phyloP scores from a whole-genome alignment of 2,113 vertebrate species.

The Labeo catla region DNA sequence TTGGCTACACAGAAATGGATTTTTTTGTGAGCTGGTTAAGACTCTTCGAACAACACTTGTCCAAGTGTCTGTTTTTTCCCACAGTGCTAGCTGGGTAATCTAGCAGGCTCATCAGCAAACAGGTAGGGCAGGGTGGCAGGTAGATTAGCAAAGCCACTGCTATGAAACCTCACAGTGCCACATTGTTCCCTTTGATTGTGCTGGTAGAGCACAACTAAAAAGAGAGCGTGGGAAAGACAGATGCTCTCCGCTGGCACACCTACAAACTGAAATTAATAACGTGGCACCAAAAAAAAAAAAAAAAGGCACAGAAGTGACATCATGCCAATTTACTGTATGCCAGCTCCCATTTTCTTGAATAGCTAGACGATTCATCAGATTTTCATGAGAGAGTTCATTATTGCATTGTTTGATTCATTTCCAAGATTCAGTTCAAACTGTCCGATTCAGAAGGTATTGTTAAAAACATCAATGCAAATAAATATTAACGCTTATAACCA shows the following conservation, averaged over 20 bases:
- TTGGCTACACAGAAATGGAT: conserved; percentile 41
- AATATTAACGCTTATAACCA: not conserved
- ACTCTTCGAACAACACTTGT: conserved; percentile 37
- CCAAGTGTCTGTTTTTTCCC: not conserved
- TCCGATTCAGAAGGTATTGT: not conserved
- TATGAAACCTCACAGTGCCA: conserved; percentile 41
- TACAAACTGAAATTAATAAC: not conserved
- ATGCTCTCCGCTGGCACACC: not conserved
- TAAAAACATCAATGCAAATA: not conserved
- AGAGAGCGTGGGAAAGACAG: conserved; percentile 7
- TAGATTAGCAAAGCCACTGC: conserved; percentile 20
- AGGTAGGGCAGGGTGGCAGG: conserved; percentile 29
- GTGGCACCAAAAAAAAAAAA: not conserved
- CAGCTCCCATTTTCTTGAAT: conserved; percentile 6
- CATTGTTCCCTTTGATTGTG: conserved; percentile 45
- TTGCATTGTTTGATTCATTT: not conserved
- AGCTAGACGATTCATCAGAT: not conserved
- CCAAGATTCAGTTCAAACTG: not conserved
- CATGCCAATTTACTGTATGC: not conserved
- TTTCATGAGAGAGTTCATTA: not conserved
- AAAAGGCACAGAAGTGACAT: not conserved
- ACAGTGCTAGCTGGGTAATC: not conserved
- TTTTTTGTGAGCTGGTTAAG: conserved; percentile 12
- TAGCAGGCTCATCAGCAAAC: conserved; percentile 24
- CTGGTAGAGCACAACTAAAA: conserved; percentile 12